A percentile compares a stretch with the other conserved stretches of the same genome.
Evolutionary conservation across 2,888 invertebrate species (phyloP).

Genomic region (Sericinus montela): DNA sequence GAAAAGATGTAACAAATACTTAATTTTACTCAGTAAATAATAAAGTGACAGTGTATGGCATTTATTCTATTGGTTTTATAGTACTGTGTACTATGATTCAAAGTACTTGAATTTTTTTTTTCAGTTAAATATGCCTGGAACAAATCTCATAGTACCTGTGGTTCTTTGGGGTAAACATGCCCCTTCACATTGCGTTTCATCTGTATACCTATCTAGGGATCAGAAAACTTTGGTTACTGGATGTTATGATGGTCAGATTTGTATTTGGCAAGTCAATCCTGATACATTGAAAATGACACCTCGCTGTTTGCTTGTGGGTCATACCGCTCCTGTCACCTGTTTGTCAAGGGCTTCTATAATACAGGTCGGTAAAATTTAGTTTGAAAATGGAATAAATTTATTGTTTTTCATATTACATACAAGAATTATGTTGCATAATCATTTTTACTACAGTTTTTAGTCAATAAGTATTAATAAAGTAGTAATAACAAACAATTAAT

Average conservation of each 20-base stretch:
- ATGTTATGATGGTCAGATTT: constrained; percentile 98
- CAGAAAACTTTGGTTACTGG: constrained; percentile 96
- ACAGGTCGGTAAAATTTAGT: constrained; percentile 44
- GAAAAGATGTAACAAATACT: constrained; percentile 10
- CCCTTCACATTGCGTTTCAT: constrained; percentile 97
- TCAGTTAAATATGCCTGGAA: constrained; percentile 83
- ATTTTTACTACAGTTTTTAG: too few species aligned
- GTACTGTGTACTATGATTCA: too few species aligned
- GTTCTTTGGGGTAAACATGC: constrained; percentile 98
- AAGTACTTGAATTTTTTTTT: not conserved
- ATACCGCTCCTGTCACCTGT: constrained; percentile 95
- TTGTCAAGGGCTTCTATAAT: constrained; percentile 90
- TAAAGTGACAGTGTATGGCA: not conserved
- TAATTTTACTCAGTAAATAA: too few species aligned
- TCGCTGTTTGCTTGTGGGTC: constrained; percentile 93
- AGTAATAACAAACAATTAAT: too few species aligned
- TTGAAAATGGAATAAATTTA: too few species aligned
- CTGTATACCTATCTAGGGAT: constrained; percentile 94
- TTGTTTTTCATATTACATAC: too few species aligned
- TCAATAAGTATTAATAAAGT: too few species aligned
- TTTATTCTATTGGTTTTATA: too few species aligned
- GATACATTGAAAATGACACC: constrained; percentile 93
- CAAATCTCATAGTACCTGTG: constrained; percentile 96
- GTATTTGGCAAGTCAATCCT: constrained; percentile 92
- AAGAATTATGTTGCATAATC: too few species aligned